Evolutionary conservation across 2,797 vertebrate genomes (phyloP), one percentile per base, ranked within the genome.

Genomic region (Miichthys miiuy): DNA sequence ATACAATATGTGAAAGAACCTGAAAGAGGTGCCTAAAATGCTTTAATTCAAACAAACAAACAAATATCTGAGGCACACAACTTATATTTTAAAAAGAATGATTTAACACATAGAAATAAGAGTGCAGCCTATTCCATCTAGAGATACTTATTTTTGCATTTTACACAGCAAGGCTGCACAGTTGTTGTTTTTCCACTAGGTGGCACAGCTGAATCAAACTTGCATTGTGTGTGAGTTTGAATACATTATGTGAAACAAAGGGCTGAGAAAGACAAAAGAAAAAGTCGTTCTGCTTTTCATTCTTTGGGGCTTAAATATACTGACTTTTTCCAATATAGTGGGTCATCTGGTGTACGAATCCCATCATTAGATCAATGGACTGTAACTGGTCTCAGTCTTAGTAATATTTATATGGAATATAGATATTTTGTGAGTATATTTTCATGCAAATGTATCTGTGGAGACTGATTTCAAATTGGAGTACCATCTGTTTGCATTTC

Each of bases 181-280:
- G 2, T 51, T 66, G 5, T 34, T 41, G 48, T 61, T 61, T 23
- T 30, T 14, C 90, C 90, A 89, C 89, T 76, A 92, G 89, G 71
- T 81, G 89, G 86, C 72, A 68, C 17, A 71, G 54, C 6, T 54
- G 64, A 74, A 70, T 75, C 20, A 75, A 55, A 73, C 44, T 62
- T 50, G 11, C 11, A 30, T 42, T 30, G 13, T 70, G 1, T 48
- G 13, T 48, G 9, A 8, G 14, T 4, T 3, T 52, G 8, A 17
- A 6, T 51, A 3, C 12, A 21, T 17, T 46, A 41, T 16, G 18
- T 12, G 2, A 60, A 9, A 38, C 6, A 84, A 60, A 75, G 7
- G 2, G 13, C 3, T 38, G 14, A 21, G 18, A 27, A 54, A 52
- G 0, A 68, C 41, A 25, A 48, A 17, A 55, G 30, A 17, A 6